A percentile compares a stretch with the other conserved stretches of the same genome.
These are phyloP conservation scores for Biston betularia DNA, from an alignment of 2,888 invertebrate genomes.

Conservation along the genomic window DNA sequence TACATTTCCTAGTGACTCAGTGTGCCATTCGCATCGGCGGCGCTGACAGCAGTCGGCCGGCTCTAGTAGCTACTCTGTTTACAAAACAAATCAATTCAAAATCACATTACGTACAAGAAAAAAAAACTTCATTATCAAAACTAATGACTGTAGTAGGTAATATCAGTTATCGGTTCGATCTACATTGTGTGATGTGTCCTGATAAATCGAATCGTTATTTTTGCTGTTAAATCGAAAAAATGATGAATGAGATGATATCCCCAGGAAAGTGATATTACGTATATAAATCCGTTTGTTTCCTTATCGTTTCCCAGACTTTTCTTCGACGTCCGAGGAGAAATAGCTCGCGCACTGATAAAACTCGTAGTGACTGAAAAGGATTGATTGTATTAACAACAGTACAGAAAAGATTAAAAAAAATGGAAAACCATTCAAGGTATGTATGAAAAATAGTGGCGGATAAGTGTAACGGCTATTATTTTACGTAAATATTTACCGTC, in stretches of 20 bases:
- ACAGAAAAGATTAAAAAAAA: conserved; percentile 15
- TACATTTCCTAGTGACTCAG: conserved; percentile 41
- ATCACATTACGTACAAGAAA: conserved; percentile 14
- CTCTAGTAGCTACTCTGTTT: conserved; percentile 6
- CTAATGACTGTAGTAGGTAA: conserved; percentile 43
- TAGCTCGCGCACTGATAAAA: neutral
- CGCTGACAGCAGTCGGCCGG: conserved; percentile 20
- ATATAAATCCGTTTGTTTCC: conserved; percentile 34
- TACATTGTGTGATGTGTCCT: conserved; percentile 43
- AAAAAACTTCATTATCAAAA: conserved; percentile 39
- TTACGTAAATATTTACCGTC: neutral
- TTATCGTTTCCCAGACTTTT: conserved; percentile 38
- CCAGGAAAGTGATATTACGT: conserved; percentile 24
- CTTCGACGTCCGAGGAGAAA: conserved; percentile 20
- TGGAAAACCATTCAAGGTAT: conserved; percentile 39
- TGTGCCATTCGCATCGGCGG: conserved; percentile 32
- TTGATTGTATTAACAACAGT: conserved; percentile 5
- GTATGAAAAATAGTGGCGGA: conserved; percentile 5
- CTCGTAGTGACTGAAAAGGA: conserved; percentile 9
- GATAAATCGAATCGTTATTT: conserved; percentile 35
- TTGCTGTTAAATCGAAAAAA: conserved; percentile 35
- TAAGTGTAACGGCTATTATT: neutral
- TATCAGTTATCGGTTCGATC: conserved; percentile 42
- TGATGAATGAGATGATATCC: conserved; percentile 40
- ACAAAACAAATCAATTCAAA: conserved; percentile 15